Base-by-base conservation (phyloP, 2,113 vertebrate species). In the Cheirogaleus medius region DNA sequence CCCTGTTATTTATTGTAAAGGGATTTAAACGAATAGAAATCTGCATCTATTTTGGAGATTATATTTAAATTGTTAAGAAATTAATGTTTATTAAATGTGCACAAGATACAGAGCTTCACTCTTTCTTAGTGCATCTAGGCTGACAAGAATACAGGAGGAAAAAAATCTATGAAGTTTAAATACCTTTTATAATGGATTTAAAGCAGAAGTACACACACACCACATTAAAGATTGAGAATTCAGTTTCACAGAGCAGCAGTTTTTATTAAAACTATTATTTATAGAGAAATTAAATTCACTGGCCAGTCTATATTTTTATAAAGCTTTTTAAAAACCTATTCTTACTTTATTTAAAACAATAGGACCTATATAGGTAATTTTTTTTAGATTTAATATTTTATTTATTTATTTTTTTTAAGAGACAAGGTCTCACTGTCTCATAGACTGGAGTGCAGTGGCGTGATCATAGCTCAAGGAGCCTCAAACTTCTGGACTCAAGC, bases 271-370 rank as follows among this genome's bases (percentile, higher is more conserved):
- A 85, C 42, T 66, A 83, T 73, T 82, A 66, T 87, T 95, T 66
- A 84, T 47, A 60, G 81, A 97, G 81, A 96, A 96, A 96, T 95
- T 84, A 81, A 97, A 95, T 74, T 89, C 52, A 90, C 77, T 63
- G 25, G 32, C 76, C n/a, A 93, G 56, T 64, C 37, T 82, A 73
- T 77, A 11, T 47, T 89, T 88, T 87, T 20, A 91, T 25, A 76
- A 85, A 92, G 60, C 20, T 92, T 44, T 77, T 76, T 47, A 10
- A 25, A 20, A 68, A 77, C 34, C 47, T 93, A 86, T 29, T 81
- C 93, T 39, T 89, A 60, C 81, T 83, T 89, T 85, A 60, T 93
- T 86, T 90, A 82, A 87, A 92, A 93, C 52, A 97, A 86, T 27
- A 76, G 54, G n/a, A 77, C 37, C 52, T 84, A 78, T 21, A 47